Evolutionary conservation across 2,797 vertebrate species (phyloP), one percentile per base, ranked within the genome.

Genomic region (Crenuchus spilurus): DNA sequence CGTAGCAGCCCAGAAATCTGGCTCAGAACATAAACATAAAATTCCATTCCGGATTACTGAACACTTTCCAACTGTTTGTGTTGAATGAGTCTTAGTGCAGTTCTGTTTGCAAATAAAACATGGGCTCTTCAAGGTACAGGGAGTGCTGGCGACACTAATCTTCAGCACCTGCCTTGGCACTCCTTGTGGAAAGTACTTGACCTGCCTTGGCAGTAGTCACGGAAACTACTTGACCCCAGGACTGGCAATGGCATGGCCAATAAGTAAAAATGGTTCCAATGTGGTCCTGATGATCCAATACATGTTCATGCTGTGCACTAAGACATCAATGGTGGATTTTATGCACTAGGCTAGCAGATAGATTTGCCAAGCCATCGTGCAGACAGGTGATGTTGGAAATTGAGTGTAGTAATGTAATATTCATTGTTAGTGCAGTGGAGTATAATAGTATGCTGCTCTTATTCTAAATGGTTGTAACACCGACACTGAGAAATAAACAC

Each of bases 31-130:
- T 75, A 80, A 79, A 83, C 77, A 82, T 72, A 57, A 77, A 72
- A 83, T 67, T 77, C 65, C 75, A 73, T 70, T 72, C 65, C 74
- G 69, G 46, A 77, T 79, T 79, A 77, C 70, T 44, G 44, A 74
- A 74, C 64, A 72, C 44, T 77, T 72, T 83, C 75, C 72, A 55
- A 77, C 74, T 83, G 82, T 83, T 83, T 79, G 69, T 83, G 77
- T 77, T 79, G 77, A 81, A 77, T 54, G 33, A 57, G 57, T 77
- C 75, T 79, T 75, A 80, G 79, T 58, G 84, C 80, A 86, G 82
- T 83, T 85, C 52, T 83, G 87, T 89, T 83, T 87, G 55, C 87
- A 83, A 70, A 70, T 54, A 83, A 82, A 85, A 77, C 74, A 70
- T 51, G 10, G 69, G 64, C 70, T 81, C 75, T 72, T 79, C 72